Percentiles rank a stretch among this genome's conserved stretches.
Conservation (phyloP, 1,140 invertebrate genomes). For the Neotoxoptera formosana region DNA sequence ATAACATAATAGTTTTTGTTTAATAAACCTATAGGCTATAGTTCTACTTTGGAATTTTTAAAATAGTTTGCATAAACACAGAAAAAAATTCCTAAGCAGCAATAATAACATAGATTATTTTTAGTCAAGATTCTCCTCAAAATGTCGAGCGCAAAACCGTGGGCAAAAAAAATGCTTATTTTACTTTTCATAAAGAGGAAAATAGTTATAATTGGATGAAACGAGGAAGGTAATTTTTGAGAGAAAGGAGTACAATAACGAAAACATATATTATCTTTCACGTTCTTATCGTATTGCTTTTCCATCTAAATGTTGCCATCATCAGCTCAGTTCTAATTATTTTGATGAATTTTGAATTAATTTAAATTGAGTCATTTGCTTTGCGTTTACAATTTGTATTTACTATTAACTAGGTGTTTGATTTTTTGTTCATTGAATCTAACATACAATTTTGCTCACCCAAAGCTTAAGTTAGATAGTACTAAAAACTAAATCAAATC, state of each 20-base stretch:
- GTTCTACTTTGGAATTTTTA: not conserved
- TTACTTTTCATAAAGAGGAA: not conserved
- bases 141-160: not conserved
- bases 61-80: not conserved
- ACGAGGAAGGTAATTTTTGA: not conserved
- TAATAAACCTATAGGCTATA: not conserved
- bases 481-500: too few relatives aligned
- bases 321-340: not conserved
- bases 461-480: too few relatives aligned
- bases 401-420: too few relatives aligned
- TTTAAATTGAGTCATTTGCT: not conserved
- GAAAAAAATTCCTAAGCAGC: not conserved
- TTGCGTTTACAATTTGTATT: not conserved
- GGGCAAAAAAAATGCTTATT: not conserved
- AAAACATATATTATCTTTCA: not conserved
- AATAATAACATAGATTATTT: not conserved
- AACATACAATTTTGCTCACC: not conserved
- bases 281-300: not conserved
- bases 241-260: not conserved
- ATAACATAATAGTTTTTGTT: not conserved
- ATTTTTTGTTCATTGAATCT: too few relatives aligned
- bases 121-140: not conserved
- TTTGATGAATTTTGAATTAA: not conserved
- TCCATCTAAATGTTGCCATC: not conserved
- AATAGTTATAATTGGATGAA: not conserved